Evolutionary conservation across 1,140 invertebrate genomes (phyloP).

Genomic region (Chironomus striatipennis): DNA sequence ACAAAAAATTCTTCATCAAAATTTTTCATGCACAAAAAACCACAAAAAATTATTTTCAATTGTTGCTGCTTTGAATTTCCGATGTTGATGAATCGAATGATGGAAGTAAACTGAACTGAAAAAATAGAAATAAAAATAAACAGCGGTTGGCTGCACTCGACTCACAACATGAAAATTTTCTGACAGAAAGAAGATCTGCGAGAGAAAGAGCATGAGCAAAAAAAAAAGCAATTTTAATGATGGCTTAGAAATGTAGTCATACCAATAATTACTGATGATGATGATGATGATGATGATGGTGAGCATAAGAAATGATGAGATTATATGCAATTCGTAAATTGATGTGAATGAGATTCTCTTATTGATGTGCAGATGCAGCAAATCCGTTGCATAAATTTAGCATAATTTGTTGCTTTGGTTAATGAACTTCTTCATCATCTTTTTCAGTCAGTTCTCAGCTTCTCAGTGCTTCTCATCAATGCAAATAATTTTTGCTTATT

Average conservation of each 20-base stretch:
- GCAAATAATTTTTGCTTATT: too few relatives aligned
- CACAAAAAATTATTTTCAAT: neutral
- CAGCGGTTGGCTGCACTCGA: too few relatives aligned
- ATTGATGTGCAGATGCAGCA: too few relatives aligned
- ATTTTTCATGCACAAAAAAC: neutral
- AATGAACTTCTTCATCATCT: too few relatives aligned
- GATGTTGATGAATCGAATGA: conserved; percentile 1
- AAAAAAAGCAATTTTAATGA: neutral
- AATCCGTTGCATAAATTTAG: too few relatives aligned
- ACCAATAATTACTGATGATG: neutral
- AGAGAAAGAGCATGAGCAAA: neutral
- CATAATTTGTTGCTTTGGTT: too few relatives aligned
- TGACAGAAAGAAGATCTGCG: neutral
- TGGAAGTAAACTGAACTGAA: conserved; percentile 5
- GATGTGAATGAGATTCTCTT: too few relatives aligned
- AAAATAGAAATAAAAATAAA: too few relatives aligned
- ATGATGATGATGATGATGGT: neutral
- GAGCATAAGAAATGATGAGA: too few relatives aligned
- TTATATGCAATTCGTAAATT: too few relatives aligned
- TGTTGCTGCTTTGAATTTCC: neutral
- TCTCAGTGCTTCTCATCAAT: too few relatives aligned
- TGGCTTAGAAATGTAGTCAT: neutral
- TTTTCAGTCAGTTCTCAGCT: too few relatives aligned
- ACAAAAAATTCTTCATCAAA: neutral
- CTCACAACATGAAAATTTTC: neutral